Base-by-base conservation (phyloP, 2,113 vertebrate genomes). In the Eudyptes chrysolophus region DNA sequence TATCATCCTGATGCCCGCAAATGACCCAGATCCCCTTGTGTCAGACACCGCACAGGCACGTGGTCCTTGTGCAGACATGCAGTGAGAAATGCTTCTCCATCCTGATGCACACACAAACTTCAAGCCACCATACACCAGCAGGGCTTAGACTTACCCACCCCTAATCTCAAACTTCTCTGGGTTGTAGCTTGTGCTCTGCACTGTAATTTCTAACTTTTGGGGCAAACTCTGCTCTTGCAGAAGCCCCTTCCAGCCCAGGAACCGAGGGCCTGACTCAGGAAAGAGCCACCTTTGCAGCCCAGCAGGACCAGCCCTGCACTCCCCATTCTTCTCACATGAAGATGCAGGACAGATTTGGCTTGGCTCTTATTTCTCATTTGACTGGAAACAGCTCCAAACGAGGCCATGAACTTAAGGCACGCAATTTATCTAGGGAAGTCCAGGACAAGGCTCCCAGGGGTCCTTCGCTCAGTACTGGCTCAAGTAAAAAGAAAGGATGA, bases 361-460 rank as follows among this genome's bases (percentile, higher is more conserved):
- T 88, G 68, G 87, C 58, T 95, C 54, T 74, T 42, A 42, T 58
- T 96, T 81, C 89, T 92, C 58, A 17, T 89, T 86, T 92, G 58
- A 90, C 16, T 96, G 55, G 87, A 94, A 96, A 93, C 70, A 92
- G 84, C 76, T 94, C 68, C 65, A 88, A 96, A 84, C 1, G 32
- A 11, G n/a, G 77, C 93, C 91, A 34, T 94, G 93, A 96, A 96
- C 87, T 92, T 65, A 52, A 85, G 48, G 77, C 94, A 92, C 4
- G 62, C 61, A 65, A 62, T 91, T 91, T 77, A 93, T 96, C 96
- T 85, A 30, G 89, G 55, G 75, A 97, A 91, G 91, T 87, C 81
- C 89, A 85, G 87, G 40, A 92, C 30, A 77, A 91, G 42, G 46
- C 40, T 97, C 96, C 95, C 95, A 92, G 66, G 95, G 64, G 96